A percentile compares a stretch with the other conserved stretches of the same genome.
These are phyloP conservation scores for Forbesichthys papilliferus DNA, from an alignment of 2,113 vertebrate genomes.

Conservation along the genomic window DNA sequence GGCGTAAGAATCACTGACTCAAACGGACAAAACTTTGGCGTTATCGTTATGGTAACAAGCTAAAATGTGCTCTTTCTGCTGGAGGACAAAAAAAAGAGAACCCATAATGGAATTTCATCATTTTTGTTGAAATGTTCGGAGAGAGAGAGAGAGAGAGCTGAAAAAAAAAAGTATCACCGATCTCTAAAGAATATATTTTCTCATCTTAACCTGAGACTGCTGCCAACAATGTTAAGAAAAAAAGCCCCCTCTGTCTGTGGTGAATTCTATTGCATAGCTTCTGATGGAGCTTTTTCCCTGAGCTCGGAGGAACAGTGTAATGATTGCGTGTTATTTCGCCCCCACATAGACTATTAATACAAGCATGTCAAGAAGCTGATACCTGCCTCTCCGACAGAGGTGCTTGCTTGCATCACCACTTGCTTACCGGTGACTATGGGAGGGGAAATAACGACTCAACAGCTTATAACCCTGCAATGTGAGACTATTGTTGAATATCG, in stretches of 20 bases:
- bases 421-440: conserved; percentile 2
- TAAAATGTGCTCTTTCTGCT: conserved; percentile 7
- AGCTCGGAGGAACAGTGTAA: conserved; percentile 35
- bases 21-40: conserved; percentile 5
- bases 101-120: conserved; percentile 1
- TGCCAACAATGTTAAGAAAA: conserved; percentile 8
- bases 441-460: neutral
- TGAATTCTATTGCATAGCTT: conserved; percentile 6
- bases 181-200: neutral
- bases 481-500: conserved; percentile 13
- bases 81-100: neutral
- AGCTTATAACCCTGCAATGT: too few species aligned
- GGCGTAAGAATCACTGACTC: conserved; percentile 10
- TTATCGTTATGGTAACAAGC: conserved; percentile 5
- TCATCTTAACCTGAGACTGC: neutral
- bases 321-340: conserved; percentile 40
- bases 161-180: conserved; percentile 10
- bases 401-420: conserved; percentile 52
- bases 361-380: conserved; percentile 25
- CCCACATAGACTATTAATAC: conserved; percentile 41
- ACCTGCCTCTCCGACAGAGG: conserved; percentile 15
- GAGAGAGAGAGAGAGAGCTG: neutral
- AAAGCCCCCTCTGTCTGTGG: neutral
- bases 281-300: neutral
- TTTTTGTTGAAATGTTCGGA: neutral